Evolutionary conservation across 2,797 vertebrate species (phyloP).

Genomic region (Sphaeramia orbicularis): DNA sequence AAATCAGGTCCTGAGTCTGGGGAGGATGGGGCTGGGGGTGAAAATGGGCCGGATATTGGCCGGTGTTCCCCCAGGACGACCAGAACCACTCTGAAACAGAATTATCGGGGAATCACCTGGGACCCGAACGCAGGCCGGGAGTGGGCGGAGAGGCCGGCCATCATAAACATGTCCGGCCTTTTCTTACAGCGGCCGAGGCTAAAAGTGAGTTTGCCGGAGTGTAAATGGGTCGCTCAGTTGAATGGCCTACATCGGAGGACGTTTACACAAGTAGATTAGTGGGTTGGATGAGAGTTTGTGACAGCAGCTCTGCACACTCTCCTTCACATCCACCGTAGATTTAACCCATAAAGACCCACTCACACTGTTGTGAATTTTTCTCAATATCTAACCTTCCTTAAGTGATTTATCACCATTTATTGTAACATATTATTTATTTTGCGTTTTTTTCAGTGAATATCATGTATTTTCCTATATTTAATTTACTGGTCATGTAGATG

Average conservation of each 20-base stretch:
- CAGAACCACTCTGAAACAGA: constrained; percentile 8
- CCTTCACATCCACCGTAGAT: not conserved
- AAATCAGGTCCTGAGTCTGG: constrained; percentile 44
- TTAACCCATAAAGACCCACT: too few relatives aligned
- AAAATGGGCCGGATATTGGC: constrained; percentile 46
- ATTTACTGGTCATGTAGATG: too few relatives aligned
- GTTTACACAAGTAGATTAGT: constrained; percentile 30
- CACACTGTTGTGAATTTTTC: too few relatives aligned
- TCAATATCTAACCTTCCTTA: too few relatives aligned
- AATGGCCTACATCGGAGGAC: constrained; percentile 27
- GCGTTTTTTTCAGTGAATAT: too few relatives aligned
- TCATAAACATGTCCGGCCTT: not conserved
- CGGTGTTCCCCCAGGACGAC: constrained; percentile 12
- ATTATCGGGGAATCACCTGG: constrained; percentile 4
- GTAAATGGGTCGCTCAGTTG: constrained; percentile 55
- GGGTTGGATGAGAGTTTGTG: constrained; percentile 35
- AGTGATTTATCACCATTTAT: too few relatives aligned
- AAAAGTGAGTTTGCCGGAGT: constrained; percentile 39
- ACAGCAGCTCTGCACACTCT: constrained; percentile 18
- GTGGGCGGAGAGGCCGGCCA: not conserved
- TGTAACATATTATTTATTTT: too few relatives aligned
- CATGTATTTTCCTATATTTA: too few relatives aligned
- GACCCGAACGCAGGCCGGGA: constrained; percentile 37
- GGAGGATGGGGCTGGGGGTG: constrained; percentile 31
- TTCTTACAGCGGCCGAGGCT: constrained; percentile 12